Evolutionary conservation across 2,888 invertebrate species (phyloP), one percentile per base, ranked within the genome.

Genomic region (Lordiphosa fenestrarum): DNA sequence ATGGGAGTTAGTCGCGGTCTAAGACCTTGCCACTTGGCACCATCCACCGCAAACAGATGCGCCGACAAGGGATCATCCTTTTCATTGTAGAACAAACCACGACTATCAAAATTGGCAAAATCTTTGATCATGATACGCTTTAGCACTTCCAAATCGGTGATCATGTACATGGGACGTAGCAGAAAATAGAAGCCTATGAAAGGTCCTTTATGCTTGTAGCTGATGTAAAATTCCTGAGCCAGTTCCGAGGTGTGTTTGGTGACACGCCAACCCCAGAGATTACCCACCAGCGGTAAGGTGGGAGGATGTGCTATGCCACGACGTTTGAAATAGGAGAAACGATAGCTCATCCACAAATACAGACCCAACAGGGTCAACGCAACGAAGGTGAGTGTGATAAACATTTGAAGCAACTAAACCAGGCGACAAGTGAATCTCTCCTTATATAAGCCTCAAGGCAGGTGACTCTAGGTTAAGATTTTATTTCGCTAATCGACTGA

Each of bases 1-100:
- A 84, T 84, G 5, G 88, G 87, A 1, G 85, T 64, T 10, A 89
- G 33, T 38, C 86, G 87, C 0, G 81, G 69, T 5, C 90, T 69
- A 21, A 90, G 51, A 1, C 60, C 75, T 35, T 83, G 87, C 90
- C 90, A 90, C 50, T 85, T 85, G 2, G 69, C 66, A 6, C 87
- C 88, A 53, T 90, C 89, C 53, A 90, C 64, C 2, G 78, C 80
- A 49, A 90, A 88, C 4, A 90, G 53, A 58, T 90, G 87, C 0
- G 80, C 87, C 0, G 88, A 85, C 4, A 90, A 48, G 0, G 90
- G 89, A 74, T 90, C 90, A 21, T 84, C 82, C 3, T 68, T 60
- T 48, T 83, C 84, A 48, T 88, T 88, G 13, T 70, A 68, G 21
- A 75, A 88, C 13, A 86, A 52, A 0, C 86, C 87, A 1, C 88